Base-by-base conservation (phyloP, 2,113 vertebrate species). In the Siniperca knerii region DNA sequence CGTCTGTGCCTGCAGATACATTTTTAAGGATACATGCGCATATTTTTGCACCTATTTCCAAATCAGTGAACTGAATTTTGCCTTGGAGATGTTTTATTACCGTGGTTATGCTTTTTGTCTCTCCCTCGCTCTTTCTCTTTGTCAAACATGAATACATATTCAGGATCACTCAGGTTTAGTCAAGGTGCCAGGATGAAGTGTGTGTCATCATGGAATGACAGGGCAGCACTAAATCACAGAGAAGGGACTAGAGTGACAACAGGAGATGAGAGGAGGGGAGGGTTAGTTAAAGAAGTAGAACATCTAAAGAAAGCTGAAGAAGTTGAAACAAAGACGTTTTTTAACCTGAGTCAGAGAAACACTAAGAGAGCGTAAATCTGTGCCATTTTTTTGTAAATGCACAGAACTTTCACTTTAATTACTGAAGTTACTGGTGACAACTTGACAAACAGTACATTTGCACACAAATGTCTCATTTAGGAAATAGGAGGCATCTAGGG, bases 401-500 rank as follows among this genome's bases (percentile, higher is more conserved):
- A 68, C 61, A 75, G 16, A 77, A 80, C 58, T 87, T 83, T 83
- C 46, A 21, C 54, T 87, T 83, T 90, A 93, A 91, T 90, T 82
- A 81, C 66, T 29, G 20, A 60, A 86, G 67, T 89, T 82, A 72
- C 52, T 71, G 77, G 77, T 84, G 89, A 92, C 90, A 92, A 91
- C 87, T 80, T 91, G 87, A 93, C 84, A 91, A 91, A 92, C 84
- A 88, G 84, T 88, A 88, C 85, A 90, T 90, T 92, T 94, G 88
- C 91, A 90, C 91, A 92, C 87, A 92, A 92, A 93, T 92, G 89
- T 93, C 89, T 93, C 90, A 93, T 90, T 93, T 91, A 92, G 87
- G 81, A 90, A 90, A 90, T 81, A 81, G 89, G 80, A 90, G 74
- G 83, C 84, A 89, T 90, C 87, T 62, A 83, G 83, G 88, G 93